Evolutionary conservation across 2,888 invertebrate species (phyloP), one percentile per base, ranked within the genome.

Genomic region (Drosophila differens): DNA sequence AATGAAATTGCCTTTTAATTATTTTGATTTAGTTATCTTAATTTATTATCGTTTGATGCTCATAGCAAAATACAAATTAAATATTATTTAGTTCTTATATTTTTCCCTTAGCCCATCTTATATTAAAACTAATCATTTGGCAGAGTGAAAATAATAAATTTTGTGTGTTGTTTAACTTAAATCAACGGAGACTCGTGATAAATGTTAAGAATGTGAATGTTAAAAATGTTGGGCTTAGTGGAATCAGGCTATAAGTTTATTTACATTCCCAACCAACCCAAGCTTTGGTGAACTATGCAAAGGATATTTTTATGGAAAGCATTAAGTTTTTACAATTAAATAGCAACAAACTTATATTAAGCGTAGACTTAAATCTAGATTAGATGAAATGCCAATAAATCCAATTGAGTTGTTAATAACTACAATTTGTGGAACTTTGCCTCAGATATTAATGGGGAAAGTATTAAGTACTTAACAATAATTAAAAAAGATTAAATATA

Each of bases 231-330:
- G 19, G 3, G 6, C 3, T 37, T 37, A 5, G 1, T 5, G 22
- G 12, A 44, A 44, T 22, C 12, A 1, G n/a, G 22, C 41, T 12
- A 5, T 4, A 12, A 41, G 1, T 44, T 39, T 5, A 6, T 6
- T 22, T 5, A 12, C 44, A 1, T 22, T 12, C 44, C 12, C 12
- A 22, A 22, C 22, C 2, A 12, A 44, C 2, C 1, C 4, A 41
- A 5, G 5, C 22, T n/a, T 22, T 12, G 2, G 1, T 2, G 1
- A 41, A 22, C 12, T 22, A 1, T 5, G 44, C 41, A 41, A 22
- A 12, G 4, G 0, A 41, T n/a, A 2, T 12, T n/a, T 41, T 10
- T 0, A 10, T 1, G 41, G n/a, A 41, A n/a, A 12, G n/a, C 12
- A 41, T 41, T 41, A 2, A 12, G 22, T 0, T 41, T 12, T 22